Percentiles rank a stretch among this genome's conserved stretches.
Conservation (phyloP, 2,113 vertebrate species). For the Porphyrio hochstetteri region DNA sequence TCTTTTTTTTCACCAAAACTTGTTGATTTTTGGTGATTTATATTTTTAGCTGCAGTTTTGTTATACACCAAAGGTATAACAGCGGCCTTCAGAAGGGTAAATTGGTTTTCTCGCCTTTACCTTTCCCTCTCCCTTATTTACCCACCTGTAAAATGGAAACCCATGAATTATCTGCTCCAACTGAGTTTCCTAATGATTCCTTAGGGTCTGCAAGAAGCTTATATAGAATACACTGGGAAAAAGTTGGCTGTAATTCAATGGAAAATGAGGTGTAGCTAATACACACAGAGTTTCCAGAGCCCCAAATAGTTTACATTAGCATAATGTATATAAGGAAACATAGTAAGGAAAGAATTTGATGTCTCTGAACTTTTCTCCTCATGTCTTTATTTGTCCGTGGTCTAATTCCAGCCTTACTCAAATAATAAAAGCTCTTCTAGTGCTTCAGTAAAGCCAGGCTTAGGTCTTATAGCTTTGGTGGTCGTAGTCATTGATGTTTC, state of each 20-base stretch:
- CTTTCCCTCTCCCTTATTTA: not conserved
- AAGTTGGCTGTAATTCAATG: not conserved
- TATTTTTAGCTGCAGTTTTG: not conserved
- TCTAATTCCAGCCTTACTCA: not conserved
- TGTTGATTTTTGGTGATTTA: not conserved
- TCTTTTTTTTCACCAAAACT: constrained; percentile 16
- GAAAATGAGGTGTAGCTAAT: not conserved
- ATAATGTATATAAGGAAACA: not conserved
- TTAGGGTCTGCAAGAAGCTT: not conserved
- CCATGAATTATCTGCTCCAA: not conserved
- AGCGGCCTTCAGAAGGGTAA: not conserved
- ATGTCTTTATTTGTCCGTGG: not conserved
- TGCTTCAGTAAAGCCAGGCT: not conserved
- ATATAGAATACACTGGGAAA: not conserved
- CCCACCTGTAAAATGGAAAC: not conserved
- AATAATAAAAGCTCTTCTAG: not conserved
- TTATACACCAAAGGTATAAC: not conserved
- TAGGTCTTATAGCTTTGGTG: not conserved
- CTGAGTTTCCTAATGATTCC: not conserved
- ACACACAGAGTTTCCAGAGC: not conserved
- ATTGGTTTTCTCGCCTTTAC: not conserved
- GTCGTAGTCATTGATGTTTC: not conserved
- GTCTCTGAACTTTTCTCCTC: not conserved
- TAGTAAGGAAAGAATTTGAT: not conserved
- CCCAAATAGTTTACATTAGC: not conserved